Base-by-base conservation (phyloP, 30 jellyfish, hydroid and myxozoan species). In the Chrysaora quinquecirrha region DNA sequence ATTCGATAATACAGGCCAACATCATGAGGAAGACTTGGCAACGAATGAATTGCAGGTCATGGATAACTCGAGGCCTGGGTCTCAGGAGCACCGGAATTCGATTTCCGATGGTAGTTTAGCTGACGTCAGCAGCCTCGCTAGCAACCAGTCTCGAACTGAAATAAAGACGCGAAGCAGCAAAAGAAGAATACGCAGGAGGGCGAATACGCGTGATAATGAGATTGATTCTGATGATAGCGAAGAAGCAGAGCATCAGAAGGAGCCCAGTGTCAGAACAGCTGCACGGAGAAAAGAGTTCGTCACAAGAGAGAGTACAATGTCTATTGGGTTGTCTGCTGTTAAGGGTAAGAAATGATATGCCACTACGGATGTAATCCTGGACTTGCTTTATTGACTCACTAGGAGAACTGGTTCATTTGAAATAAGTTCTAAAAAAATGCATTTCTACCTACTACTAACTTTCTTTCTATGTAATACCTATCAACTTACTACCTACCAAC, bases 81-180 rank as follows among this genome's bases (percentile, higher is more conserved):
- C 54, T 6, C 6, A 38, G 14, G 6, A 38, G 11, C 11, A 6
- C 11, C 54, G 54, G 14, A 38, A 30, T 24, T 78, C 89, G 27
- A 18, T 50, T n/a, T 78, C 89, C 25, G 89, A 60, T 28, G 89
- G 89, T 0, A 78, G 81, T 31, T 61, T 78, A 10, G 89, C 89
- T 78, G 89, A 78, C 61, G 49, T 78, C 32, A 78, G 89, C 82
- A 78, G 89, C 61, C 89, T 78, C 29, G 89, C 75, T 0, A 78
- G 89, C 82, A 50, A 43, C 28, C 64, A 78, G 80, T 77, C 89
- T 63, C 75, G 54, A 3, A 19, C 19, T 47, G 89, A 63, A n/a
- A 14, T 33, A 6, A 64, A 48, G 56, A 30, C 77, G 61, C 80
- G 72, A 22, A 38, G 71, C 73, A 78, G 89, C 49, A 63, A 50